Base-by-base conservation (phyloP, 2,888 invertebrate species). In the Cryptosula pallasiana region DNA sequence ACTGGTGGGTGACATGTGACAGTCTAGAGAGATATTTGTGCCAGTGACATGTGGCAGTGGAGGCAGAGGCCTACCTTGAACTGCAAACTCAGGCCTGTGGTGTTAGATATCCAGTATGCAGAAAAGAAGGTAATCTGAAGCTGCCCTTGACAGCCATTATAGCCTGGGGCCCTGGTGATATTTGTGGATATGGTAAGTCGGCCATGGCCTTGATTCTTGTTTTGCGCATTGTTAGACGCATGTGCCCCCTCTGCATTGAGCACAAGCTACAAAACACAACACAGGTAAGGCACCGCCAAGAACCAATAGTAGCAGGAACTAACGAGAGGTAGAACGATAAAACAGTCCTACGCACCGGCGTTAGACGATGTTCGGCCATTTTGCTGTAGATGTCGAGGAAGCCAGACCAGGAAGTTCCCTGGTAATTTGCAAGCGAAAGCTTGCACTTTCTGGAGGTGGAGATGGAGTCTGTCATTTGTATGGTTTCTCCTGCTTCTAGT, bases 61-160 rank as follows among this genome's bases (percentile, higher is more conserved):
- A n/a, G n/a, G n/a, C n/a, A n/a, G n/a, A 45, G 20, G 75, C 81
- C 82, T 82, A 91, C 92, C 88, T 91, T 90, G 76, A 93, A 88
- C 82, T 91, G 90, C 76, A 79, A 74, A 27, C 81, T 81, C 13
- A 82, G 76, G 71, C 81, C 82, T 34, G 83, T 82, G 75, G 83
- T 83, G 75, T 84, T 84, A 71, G 83, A 78, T 72, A 84, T 78
- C 84, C 84, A 84, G 76, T 83, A 84, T 0, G 83, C 83, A 32
- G 82, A 79, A 75, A 82, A 83, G 70, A 92, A 87, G 5, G 63
- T 63, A 27, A 63, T 63, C 34, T 34, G 29, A 3, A 63, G 32
- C n/a, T 63, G 63, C 1, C 63, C 32, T 20, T 29, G 27, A 63
- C 25, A 32, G 32, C 32, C 9, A 32, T 27, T 9, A 5, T 63